Percentiles rank a stretch among this genome's conserved stretches.
phyloP scores from a whole-genome alignment of 2,888 invertebrate genomes.

The Dastarcus helophoroides region DNA sequence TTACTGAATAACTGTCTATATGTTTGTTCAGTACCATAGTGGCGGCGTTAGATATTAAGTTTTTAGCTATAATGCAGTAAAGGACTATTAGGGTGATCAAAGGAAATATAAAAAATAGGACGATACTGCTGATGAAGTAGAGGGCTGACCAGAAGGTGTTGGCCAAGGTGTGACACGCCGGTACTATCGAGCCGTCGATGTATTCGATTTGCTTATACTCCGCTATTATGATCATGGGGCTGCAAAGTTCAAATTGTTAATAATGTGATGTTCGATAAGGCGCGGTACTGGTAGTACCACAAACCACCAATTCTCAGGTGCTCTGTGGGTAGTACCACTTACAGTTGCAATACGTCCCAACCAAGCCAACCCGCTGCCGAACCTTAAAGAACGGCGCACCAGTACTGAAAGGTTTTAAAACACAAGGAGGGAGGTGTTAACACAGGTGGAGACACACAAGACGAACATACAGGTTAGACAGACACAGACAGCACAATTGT shows the following conservation, averaged over 20 bases:
- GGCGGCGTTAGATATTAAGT: conserved; percentile 60
- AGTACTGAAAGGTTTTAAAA: no score
- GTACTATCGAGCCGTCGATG: conserved; percentile 56
- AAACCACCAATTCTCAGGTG: no score
- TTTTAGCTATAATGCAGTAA: conserved; percentile 74
- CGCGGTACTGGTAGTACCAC: conserved; percentile 1
- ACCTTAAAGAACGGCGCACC: no score
- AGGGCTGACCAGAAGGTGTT: conserved; percentile 63
- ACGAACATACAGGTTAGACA: no score
- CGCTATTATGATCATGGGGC: conserved; percentile 67
- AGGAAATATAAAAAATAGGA: conserved; percentile 71
- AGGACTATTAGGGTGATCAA: conserved; percentile 66
- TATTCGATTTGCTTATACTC: conserved; percentile 58
- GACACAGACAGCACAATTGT: no score
- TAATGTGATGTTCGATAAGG: conserved; percentile 3
- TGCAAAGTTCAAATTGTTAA: conserved; percentile 45
- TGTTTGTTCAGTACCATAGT: conserved; percentile 60
- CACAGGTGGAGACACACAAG: no score
- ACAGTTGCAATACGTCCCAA: no score
- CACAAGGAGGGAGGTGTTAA: no score
- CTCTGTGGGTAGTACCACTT: no score
- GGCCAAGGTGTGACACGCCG: conserved; percentile 71
- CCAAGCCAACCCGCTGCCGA: no score
- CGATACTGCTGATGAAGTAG: conserved; percentile 69
- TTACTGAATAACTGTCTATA: conserved; percentile 55